phyloP scores from a whole-genome alignment of 2,888 invertebrate species.

The Cheilosia soror region DNA sequence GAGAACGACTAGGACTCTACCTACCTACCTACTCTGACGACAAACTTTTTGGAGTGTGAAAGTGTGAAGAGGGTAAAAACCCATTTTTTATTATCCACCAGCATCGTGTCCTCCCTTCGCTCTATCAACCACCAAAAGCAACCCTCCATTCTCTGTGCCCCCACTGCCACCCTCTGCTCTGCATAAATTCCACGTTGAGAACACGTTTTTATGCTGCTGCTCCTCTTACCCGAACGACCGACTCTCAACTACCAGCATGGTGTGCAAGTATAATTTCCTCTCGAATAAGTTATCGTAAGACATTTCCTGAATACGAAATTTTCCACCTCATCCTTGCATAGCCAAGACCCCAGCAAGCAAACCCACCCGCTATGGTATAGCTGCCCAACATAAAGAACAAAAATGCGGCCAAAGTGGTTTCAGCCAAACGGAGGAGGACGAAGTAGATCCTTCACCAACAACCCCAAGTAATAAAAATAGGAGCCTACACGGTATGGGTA shows the following conservation, averaged over 20 bases:
- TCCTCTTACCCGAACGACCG: slow-evolving; percentile 32
- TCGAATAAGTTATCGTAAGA: slow-evolving; percentile 75
- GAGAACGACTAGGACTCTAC: slow-evolving; percentile 16
- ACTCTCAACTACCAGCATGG: slow-evolving; percentile 32
- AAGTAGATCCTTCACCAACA: slow-evolving; percentile 43
- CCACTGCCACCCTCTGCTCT: slow-evolving; percentile 13
- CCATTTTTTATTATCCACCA: slow-evolving; percentile 63
- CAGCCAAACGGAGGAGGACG: background rate
- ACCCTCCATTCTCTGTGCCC: slow-evolving; percentile 8
- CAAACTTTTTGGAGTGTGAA: slow-evolving; percentile 71
- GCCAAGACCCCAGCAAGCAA: background rate
- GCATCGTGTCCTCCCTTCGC: background rate
- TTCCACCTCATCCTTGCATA: slow-evolving; percentile 14
- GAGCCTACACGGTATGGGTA: slow-evolving; percentile 50
- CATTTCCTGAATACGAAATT: slow-evolving; percentile 75
- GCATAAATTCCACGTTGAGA: slow-evolving; percentile 57
- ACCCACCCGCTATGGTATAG: background rate
- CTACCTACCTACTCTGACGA: slow-evolving; percentile 45
- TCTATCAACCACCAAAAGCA: background rate
- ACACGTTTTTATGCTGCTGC: slow-evolving; percentile 66
- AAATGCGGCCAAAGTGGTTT: slow-evolving; percentile 66
- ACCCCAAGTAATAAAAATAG: slow-evolving; percentile 22
- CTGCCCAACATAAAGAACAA: slow-evolving; percentile 31
- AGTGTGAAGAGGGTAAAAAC: slow-evolving; percentile 72
- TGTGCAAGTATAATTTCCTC: slow-evolving; percentile 75